Base-by-base conservation (phyloP, 2,113 vertebrate genomes). In the Zosterops hypoxanthus region DNA sequence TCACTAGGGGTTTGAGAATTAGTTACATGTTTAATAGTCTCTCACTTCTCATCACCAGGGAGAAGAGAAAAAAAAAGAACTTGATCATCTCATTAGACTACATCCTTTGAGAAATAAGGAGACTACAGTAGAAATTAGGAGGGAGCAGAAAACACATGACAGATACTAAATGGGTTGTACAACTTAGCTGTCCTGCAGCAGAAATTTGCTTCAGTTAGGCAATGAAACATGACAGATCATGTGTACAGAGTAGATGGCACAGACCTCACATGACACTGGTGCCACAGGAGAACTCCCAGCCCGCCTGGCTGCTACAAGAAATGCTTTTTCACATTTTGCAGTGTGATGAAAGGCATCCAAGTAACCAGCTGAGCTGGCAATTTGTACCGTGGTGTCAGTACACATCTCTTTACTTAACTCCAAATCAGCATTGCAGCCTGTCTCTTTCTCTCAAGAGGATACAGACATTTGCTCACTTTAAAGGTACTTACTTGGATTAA, bases 1-100 rank as follows among this genome's bases (percentile, higher is more conserved):
- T 75, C 86, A 60, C 29, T 36, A 66, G 56, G 50, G 57, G 22
- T 21, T 94, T 82, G 79, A 93, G 50, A 95, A 90, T 91, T 88
- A 95, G 81, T 85, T 96, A 94, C 73, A 52, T 4, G 17, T 87
- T 90, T 93, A 95, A 84, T 66, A 63, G 36, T 85, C 70, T 92
- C 60, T 94, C 71, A 39, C 13, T 92, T 86, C 69, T 76, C 50
- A 65, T 60, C 69, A 88, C n/a, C 55, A 88, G 49, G 55, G 59
- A 90, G 34, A 88, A 85, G 7, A 80, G 19, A 52, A 55, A 81
- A 57, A 82, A 42, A 85, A 17, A 36, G 36, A 95, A 12, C 52
- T 77, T 59, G 23, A 86, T 82, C n/a, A 28, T 82, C 59, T 85
- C 56, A 88, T 71, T 93, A 78, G 64, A 66, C 11, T 34, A 36